Conservation (phyloP, 2,888 invertebrate species). For the Harpalus rufipes region DNA sequence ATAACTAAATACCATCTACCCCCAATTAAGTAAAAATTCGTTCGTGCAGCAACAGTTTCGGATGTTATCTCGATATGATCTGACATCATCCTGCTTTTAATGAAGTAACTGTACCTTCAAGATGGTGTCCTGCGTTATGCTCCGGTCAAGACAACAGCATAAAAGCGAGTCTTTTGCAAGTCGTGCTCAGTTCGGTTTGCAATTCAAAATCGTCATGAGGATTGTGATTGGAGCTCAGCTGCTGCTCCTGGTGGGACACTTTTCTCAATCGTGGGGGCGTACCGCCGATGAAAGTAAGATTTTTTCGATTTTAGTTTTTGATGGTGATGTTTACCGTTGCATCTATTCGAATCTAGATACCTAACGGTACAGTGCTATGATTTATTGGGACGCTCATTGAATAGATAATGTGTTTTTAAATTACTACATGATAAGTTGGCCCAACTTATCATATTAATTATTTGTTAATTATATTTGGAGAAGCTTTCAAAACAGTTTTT, state of each 20-base stretch:
- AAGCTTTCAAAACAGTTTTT: background rate
- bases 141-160: constrained; percentile 49
- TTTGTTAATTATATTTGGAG: background rate
- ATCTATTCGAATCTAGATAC: background rate
- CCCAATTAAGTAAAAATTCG: constrained; percentile 36
- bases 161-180: constrained; percentile 59
- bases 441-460: background rate
- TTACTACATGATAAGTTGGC: background rate
- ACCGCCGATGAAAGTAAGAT: constrained; percentile 57
- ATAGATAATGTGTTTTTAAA: constrained; percentile 7
- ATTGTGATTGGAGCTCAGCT: background rate
- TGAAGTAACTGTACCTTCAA: constrained; percentile 51
- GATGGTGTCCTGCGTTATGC: constrained; percentile 29
- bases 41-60: background rate
- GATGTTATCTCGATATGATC: constrained; percentile 41
- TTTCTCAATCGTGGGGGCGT: constrained; percentile 31
- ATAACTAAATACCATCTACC: constrained; percentile 17
- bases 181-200: constrained; percentile 47
- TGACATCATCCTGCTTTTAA: constrained; percentile 54
- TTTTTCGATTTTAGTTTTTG: constrained; percentile 20
- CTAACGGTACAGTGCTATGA: background rate
- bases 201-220: constrained; percentile 50
- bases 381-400: background rate
- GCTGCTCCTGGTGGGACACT: background rate
- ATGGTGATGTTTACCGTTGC: background rate